Evolutionary conservation across 2,888 invertebrate species (phyloP).

Genomic region (Drosophila mimetica): DNA sequence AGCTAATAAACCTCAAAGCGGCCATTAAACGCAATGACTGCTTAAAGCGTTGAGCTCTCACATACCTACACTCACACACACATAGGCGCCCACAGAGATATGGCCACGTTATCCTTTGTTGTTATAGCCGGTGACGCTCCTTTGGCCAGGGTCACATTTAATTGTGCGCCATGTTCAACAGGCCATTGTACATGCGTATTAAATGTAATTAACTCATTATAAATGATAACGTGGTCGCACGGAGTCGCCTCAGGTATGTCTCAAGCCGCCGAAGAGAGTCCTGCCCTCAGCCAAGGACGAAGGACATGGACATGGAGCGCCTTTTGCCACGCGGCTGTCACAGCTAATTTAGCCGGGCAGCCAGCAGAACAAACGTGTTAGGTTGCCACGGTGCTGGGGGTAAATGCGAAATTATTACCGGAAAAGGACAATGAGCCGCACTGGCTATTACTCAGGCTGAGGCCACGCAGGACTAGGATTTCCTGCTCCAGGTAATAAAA

Average conservation of each 20-base stretch:
- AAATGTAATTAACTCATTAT: constrained; percentile 81
- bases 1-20: constrained; percentile 58
- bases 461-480: constrained; percentile 13
- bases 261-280: constrained; percentile 59
- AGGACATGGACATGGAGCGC: constrained; percentile 5
- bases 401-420: constrained; percentile 76
- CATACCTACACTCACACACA: constrained; percentile 3
- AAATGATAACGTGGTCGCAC: constrained; percentile 76
- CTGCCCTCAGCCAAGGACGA: constrained; percentile 1
- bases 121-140: constrained; percentile 37
- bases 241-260: constrained; percentile 56
- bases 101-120: constrained; percentile 39
- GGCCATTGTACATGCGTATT: constrained; percentile 79
- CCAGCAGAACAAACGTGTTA: constrained; percentile 56
- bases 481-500: constrained; percentile 41
- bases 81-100: constrained; percentile 22
- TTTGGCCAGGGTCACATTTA: constrained; percentile 73
- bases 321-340: constrained; percentile 57
- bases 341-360: constrained; percentile 65
- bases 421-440: constrained; percentile 70
- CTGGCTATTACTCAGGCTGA: constrained; percentile 63
- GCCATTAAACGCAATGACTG: constrained; percentile 59
- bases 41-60: constrained; percentile 46
- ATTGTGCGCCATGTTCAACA: constrained; percentile 77
- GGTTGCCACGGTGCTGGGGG: constrained; percentile 51